Percentiles rank a stretch among this genome's conserved stretches.
Conservation (phyloP, 2,888 invertebrate species). For the Neuroscelio doddi region DNA sequence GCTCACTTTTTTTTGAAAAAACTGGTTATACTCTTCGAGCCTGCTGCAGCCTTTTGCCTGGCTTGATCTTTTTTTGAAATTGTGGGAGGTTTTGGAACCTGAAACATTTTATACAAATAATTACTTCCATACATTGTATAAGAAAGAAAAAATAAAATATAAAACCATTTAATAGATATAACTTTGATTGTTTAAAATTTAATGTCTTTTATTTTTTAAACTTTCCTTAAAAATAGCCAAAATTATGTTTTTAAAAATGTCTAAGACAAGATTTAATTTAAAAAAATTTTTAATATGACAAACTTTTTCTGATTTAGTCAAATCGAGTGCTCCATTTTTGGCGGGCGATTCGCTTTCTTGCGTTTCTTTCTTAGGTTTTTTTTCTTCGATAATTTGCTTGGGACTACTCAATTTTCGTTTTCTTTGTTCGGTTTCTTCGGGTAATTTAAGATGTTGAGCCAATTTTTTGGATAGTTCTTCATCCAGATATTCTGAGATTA, state of each 20-base stretch:
- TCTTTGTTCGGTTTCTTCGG: slow-evolving; percentile 74
- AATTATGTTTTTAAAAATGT: no score
- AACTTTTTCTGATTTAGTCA: slow-evolving; percentile 67
- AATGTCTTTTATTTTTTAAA: no score
- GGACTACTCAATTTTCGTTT: slow-evolving; percentile 66
- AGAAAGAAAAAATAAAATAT: no score
- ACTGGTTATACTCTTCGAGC: slow-evolving; percentile 85
- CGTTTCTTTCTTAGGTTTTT: slow-evolving; percentile 68
- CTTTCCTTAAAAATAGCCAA: no score
- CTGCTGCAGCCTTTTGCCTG: slow-evolving; percentile 83
- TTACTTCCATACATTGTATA: no score
- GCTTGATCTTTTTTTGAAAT: slow-evolving; percentile 83
- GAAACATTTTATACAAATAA: slow-evolving; percentile 28
- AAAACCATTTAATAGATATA: no score
- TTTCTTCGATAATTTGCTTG: slow-evolving; percentile 58
- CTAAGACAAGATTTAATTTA: no score
- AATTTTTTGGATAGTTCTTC: slow-evolving; percentile 80
- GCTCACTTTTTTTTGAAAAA: slow-evolving; percentile 82
- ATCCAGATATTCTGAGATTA: slow-evolving; percentile 85
- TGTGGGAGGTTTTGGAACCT: slow-evolving; percentile 73
- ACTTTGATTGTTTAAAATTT: no score
- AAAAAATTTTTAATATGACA: not conserved
- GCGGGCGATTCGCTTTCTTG: slow-evolving; percentile 70
- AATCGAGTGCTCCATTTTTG: slow-evolving; percentile 65
- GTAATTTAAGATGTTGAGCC: slow-evolving; percentile 78